Base-by-base conservation (phyloP, 2,888 invertebrate species). In the Drosophila diplacantha region DNA sequence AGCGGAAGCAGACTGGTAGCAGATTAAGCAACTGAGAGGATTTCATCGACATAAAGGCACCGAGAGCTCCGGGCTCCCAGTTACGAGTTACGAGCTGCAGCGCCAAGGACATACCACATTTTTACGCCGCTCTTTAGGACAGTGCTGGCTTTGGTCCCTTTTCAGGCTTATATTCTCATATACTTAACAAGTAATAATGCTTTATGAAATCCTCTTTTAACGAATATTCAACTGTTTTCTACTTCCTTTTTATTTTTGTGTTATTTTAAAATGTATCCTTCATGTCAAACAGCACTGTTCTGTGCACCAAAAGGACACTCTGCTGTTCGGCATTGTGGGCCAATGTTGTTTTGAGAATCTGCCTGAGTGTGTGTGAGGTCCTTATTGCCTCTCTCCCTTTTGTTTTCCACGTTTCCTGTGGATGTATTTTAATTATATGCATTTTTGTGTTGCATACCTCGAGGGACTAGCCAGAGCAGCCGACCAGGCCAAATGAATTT, bases 11-110 rank as follows among this genome's bases (percentile, higher is more conserved):
- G 60, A 71, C 71, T 74, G 74, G 63, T 71, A 57, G 74, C 83
- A 81, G 83, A 80, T 80, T 83, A 80, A 79, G 79, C 81, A 74
- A 73, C 83, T 58, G 70, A 75, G 76, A 63, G 83, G 70, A 80
- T 83, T 83, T 78, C 49, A 80, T 73, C 73, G 80, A 65, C 82
- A 81, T 62, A 69, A 72, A 72, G 72, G 68, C 71, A 60, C 16
- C 24, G 31, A 34, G 24, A 39, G 59, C 46, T 46, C 31, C 43
- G 37, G 34, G 59, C 31, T 32, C n/a, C 61, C 29, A 26, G 38
- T 35, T 56, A 54, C 9, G 20, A 32, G 35, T 24, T 24, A 18
- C 26, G 35, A 37, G 34, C 20, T 57, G 44, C 58, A 58, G 11
- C 18, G 22, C 16, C 62, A 62, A 62, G 63, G 61, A 62, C 61